Conservation (phyloP, 2,888 invertebrate species). For the Pteria penguin region DNA sequence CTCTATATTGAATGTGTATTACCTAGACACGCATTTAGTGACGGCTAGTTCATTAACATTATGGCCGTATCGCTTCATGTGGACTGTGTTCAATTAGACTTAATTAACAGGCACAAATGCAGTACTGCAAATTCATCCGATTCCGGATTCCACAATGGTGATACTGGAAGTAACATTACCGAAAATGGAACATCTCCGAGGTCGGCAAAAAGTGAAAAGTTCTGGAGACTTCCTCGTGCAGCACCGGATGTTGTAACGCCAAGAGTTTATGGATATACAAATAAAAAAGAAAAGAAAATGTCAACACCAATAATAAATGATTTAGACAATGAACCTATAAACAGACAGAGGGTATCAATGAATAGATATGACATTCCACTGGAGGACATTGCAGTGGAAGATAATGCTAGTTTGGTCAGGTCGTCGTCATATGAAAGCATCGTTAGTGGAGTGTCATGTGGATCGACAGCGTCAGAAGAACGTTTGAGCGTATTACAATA, state of each 20-base stretch:
- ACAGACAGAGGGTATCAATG: not conserved
- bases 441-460: constrained; percentile 24
- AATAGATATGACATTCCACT: not conserved
- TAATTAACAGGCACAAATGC: too few species aligned
- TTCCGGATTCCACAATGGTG: too few species aligned
- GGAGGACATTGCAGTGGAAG: not conserved
- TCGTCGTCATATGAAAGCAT: constrained; percentile 21
- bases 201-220: too few species aligned
- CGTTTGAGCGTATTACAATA: constrained; percentile 15
- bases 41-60: too few species aligned
- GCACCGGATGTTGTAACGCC: not conserved
- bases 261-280: not conserved
- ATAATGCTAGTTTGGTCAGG: not conserved
- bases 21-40: too few species aligned
- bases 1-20: too few species aligned
- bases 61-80: too few species aligned
- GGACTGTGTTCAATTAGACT: too few species aligned
- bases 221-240: not conserved
- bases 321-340: not conserved
- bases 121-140: too few species aligned
- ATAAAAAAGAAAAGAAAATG: not conserved
- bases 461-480: constrained; percentile 36
- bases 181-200: too few species aligned
- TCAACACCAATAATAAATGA: not conserved
- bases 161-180: too few species aligned